Base-by-base conservation (phyloP, 2,888 invertebrate species). In the Prenolepis imparis region DNA sequence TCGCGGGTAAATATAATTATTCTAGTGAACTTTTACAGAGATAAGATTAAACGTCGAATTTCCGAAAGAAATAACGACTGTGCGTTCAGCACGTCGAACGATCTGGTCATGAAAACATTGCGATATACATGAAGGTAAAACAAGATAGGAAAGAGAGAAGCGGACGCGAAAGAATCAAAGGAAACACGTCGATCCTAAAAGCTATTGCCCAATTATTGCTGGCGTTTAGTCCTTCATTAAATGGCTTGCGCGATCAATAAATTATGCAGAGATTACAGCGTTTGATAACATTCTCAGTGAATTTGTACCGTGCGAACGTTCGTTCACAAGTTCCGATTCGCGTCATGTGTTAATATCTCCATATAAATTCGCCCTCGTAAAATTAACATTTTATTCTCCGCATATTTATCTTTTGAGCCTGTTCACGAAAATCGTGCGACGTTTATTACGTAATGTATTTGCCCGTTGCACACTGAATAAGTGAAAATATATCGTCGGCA, bases 71-170 rank as follows among this genome's bases (percentile, higher is more conserved):
- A 8, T n/a, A 8, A 8, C 52, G n/a, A 52, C 6, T 52, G 52
- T n/a, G 18, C 15, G 24, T 70, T 52, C 32, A 4, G 59, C 36
- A 57, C 72, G 0, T n/a, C n/a, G 78, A 57, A 59, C 57, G 41
- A 72, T 28, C 78, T 81, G 78, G 39, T 87, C 87, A 87, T 81
- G 74, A 87, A 88, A 88, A 87, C 87, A 66, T 83, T 36, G 28
- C 21, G 59, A 57, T 66, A 44, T 11, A n/a, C 28, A 64, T 39
- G 84, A 80, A 86, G 87, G 86, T 86, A 84, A 77, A 83, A 81
- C 70, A 44, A 84, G 84, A 87, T 87, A 83, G 24, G 21, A 9
- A 32, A 39, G 55, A 0, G 64, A 61, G 39, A 39, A 78, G 87
- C 82, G 85, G 87, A 86, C 67, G 86, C 80, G 82, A 87, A 86